Conservation (phyloP, 2,113 vertebrate genomes). For the Ciconia stormi region DNA sequence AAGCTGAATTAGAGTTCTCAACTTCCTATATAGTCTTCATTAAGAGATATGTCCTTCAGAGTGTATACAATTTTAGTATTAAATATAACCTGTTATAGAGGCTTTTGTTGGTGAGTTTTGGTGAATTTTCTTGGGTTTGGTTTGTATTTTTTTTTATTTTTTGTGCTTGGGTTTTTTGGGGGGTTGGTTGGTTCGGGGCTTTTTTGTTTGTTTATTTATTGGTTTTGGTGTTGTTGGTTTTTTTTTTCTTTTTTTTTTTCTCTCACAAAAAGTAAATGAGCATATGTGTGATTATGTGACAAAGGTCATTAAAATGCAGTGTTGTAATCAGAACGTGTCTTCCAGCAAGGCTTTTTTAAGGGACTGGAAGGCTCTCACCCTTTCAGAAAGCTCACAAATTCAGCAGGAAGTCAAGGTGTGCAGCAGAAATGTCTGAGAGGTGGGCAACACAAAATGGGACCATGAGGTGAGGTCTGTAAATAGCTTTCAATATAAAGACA, state of each 20-base stretch:
- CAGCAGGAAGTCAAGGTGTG: not conserved
- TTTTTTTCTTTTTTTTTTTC: not conserved
- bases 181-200: not conserved
- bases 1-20: not conserved
- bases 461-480: accelerated
- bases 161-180: not conserved
- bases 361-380: not conserved
- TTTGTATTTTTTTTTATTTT: not conserved
- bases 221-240: not conserved
- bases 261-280: not conserved
- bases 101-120: not conserved
- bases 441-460: not conserved
- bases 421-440: not conserved
- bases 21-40: not conserved
- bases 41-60: not conserved
- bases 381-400: not conserved
- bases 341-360: not conserved
- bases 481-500: not conserved
- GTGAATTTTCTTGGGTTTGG: not conserved
- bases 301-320: not conserved
- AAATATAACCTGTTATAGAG: not conserved
- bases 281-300: not conserved
- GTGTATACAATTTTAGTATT: not conserved
- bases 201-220: not conserved
- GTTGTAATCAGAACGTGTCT: not conserved